Evolutionary conservation across 2,113 vertebrate genomes (phyloP), one percentile per base, ranked within the genome.

Genomic region (Festucalex cinctus): DNA sequence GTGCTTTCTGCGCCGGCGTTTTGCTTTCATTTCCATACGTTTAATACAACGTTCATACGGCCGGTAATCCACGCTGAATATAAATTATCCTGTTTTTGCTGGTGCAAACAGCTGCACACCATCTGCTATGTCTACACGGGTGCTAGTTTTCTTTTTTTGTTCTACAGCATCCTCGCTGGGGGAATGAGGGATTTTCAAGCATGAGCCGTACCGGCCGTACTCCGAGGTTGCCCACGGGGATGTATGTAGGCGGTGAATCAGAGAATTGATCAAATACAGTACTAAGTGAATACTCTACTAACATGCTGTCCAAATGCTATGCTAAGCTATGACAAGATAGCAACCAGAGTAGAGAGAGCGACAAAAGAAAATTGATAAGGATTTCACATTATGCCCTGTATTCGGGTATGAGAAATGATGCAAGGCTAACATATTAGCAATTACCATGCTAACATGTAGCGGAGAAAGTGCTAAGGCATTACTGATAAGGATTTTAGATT

Each of bases 21-120:
- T 16, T 56, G 53, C 53, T 56, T 28, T 56, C 53, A 56, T 32
- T 32, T 56, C 53, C 53, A 56, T 32, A 16, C 53, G 53, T 56
- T 32, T 28, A 56, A 56, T 28, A 56, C 53, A 56, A 56, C 53
- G 17, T 28, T 28, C 53, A 26, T 26, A 56, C 13, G 13, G 26
- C 12, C 12, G 24, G 13, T 56, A 56, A 56, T 56, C 53, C 53
- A 17, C 26, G 14, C 53, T 32, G 53, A 56, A 56, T 56, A 56
- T 26, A 56, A 56, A 28, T 56, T 8, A 13, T 56, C 14, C 6
- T 56, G 26, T 56, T 56, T 56, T 28, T 28, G 53, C 26, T 26
- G 51, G 10, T 13, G 24, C 51, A 54, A 54, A 54, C 51, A 54
- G 51, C 51, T 28, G 53, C 53, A 14, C 53, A 6, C 53, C 53